phyloP scores from a whole-genome alignment of 1,140 invertebrate genomes.

The Leptopilina clavipes region DNA sequence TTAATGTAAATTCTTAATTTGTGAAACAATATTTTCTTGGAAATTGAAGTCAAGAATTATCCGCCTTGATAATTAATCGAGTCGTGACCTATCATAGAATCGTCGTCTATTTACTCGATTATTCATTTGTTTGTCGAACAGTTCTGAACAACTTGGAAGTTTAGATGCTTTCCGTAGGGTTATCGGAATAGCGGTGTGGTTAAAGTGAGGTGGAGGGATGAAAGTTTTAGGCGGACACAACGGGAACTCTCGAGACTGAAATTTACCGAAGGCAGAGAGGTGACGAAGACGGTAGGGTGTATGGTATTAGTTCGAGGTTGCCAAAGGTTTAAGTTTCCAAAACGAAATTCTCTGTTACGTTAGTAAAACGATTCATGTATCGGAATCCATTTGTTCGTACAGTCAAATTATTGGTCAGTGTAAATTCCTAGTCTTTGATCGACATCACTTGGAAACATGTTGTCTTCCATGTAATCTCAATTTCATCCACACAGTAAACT shows the following conservation, averaged over 20 bases:
- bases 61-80: neutral
- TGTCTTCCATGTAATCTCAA: neutral
- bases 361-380: slow-evolving; percentile 45
- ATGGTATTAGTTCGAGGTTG: slow-evolving; percentile 64
- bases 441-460: neutral
- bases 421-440: neutral
- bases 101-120: slow-evolving; percentile 37
- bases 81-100: neutral
- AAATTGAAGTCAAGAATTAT: neutral
- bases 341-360: slow-evolving; percentile 47
- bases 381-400: slow-evolving; percentile 52
- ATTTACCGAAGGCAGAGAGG: neutral
- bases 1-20: too few relatives aligned
- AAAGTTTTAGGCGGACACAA: slow-evolving; percentile 53
- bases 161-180: slow-evolving; percentile 44
- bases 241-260: slow-evolving; percentile 50
- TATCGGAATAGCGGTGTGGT: slow-evolving; percentile 52
- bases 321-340: slow-evolving; percentile 52
- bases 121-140: slow-evolving; percentile 48
- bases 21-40: neutral
- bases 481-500: too few relatives aligned
- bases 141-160: slow-evolving; percentile 47
- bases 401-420: slow-evolving; percentile 44
- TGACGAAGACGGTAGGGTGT: slow-evolving; percentile 45
- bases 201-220: slow-evolving; percentile 41